Evolutionary conservation across 2,888 invertebrate species (phyloP), one percentile per base, ranked within the genome.

Genomic region (Xestia ashworthii): DNA sequence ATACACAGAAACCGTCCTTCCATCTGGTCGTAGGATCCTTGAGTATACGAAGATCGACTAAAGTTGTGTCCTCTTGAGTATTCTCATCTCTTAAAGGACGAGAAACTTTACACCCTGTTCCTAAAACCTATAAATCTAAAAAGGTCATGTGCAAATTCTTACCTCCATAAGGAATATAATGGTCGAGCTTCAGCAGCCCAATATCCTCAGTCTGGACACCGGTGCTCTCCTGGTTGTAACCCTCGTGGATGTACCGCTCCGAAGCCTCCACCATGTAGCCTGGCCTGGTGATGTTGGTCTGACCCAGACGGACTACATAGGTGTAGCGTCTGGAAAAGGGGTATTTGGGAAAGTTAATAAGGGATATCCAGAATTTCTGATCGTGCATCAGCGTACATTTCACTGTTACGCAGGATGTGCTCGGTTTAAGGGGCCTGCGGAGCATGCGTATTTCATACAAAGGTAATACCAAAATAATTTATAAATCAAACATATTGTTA

Each of bases 181-280:
- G 65, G n/a, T 67, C 58, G 8, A 87, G 65, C 11, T 81, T 81
- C 12, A 87, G 69, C 14, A 87, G 41, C 1, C 84, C 87, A 22
- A 87, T 86, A 46, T 87, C 87, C 3, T 87, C 66, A 22, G 82
- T 80, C 73, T 87, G 87, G 44, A 89, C 83, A 5, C 78, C 81
- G 0, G 83, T 84, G 76, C 84, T 85, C n/a, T 69, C 84, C 55
- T 82, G 74, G 62, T 86, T 73, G 72, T 87, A 87, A 0, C 55
- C 66, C 2, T 81, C 79, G 32, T 82, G 82, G n/a, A 80, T 64
- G 82, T 85, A 87, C 58, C 71, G 76, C 50, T 87, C 67, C 1
- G 74, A 66, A 3, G 87, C 72, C 68, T 90, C 89, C 60, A 90
- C 73, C 70, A 90, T 82, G 82, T 78, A 87, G 44, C 87, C 88